A percentile compares a stretch with the other conserved stretches of the same genome.
Conservation (phyloP, 2,888 invertebrate genomes). For the Hymenopus coronatus region DNA sequence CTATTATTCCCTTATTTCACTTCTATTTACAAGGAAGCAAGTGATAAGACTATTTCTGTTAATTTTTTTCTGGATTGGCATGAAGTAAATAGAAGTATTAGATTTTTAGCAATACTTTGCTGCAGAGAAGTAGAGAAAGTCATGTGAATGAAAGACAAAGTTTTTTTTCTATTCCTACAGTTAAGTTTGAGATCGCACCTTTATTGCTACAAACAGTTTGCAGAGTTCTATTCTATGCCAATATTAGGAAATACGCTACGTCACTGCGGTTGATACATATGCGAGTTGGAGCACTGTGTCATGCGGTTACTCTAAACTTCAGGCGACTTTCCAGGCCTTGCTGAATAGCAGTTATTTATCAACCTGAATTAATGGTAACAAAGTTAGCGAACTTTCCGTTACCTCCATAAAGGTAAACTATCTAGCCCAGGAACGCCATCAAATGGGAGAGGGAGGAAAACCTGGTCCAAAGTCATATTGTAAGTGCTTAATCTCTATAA, state of each 20-base stretch:
- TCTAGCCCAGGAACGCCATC: not conserved
- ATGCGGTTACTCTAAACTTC: not conserved
- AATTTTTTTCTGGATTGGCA: no score
- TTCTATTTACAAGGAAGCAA: no score
- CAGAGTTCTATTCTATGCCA: not conserved
- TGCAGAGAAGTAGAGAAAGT: no score
- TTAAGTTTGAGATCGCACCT: no score
- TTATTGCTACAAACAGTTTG: no score
- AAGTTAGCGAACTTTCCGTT: not conserved
- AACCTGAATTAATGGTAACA: not conserved
- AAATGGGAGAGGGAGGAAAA: not conserved
- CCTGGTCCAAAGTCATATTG: no score
- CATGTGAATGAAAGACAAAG: no score
- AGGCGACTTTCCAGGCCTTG: not conserved
- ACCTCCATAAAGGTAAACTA: not conserved
- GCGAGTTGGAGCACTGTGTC: not conserved
- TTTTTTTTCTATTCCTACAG: no score
- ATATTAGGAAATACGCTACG: not conserved
- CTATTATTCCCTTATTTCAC: no score
- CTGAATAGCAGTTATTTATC: not conserved
- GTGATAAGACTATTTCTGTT: no score
- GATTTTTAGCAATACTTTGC: no score
- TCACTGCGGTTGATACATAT: not conserved
- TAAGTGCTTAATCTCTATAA: not conserved
- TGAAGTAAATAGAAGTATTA: no score